Evolutionary conservation across 2,113 vertebrate species (phyloP), one percentile per base, ranked within the genome.

Genomic region (Meleagris gallopavo): DNA sequence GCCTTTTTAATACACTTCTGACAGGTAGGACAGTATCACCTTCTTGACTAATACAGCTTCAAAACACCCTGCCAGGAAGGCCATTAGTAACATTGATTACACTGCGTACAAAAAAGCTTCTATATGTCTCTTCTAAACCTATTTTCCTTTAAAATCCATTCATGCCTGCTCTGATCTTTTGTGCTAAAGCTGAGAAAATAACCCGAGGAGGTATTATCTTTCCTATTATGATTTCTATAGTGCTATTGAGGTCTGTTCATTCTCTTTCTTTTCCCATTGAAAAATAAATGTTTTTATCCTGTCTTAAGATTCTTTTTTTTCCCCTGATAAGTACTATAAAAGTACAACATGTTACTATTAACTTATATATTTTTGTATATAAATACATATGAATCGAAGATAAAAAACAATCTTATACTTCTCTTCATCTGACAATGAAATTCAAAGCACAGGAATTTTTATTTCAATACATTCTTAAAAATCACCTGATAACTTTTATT

Each of bases 91-190:
- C 94, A 95, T 94, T 96, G 97, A 96, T 96, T 96, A 96, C 79
- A 73, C 43, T 87, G 92, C 80, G 87, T 95, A 92, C 62, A 83
- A 87, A 91, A 88, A 93, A 92, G 70, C 25, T 79, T 93, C 76
- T 46, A 41, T 69, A 70, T 40, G 25, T 92, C 90, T 96, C 73
- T 95, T 97, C 84, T 77, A 84, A 96, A 92, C 16, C 74, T 55
- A 75, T 97, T 97, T 97, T 97, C 95, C 94, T 96, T 97, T 91
- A 96, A 83, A 46, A 94, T 89, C 84, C 73, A 82, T 86, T 96
- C 93, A 87, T 85, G 66, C 38, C 50, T 95, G 27, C 77, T 94
- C 79, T 96, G 93, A 97, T 96, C 77, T 96, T 96, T 80, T 92
- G 70, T 96, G 54, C 65, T 95, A 84, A 92, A 95, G 61, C 86